Conservation (phyloP, 1,140 invertebrate species). For the Magallana angulata region DNA sequence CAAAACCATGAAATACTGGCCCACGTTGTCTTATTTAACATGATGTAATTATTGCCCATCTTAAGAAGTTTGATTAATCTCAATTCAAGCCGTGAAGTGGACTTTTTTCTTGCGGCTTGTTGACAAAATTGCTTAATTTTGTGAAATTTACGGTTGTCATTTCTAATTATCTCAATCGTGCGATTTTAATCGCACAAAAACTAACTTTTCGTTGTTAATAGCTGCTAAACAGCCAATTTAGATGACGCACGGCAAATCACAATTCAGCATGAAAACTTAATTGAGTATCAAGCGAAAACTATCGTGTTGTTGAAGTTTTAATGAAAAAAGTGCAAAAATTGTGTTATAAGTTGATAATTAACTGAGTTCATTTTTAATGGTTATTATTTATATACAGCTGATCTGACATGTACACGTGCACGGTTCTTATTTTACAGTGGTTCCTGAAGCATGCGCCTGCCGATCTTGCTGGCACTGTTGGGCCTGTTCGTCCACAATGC, state of each 20-base stretch:
- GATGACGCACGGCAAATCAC: constrained; percentile 23
- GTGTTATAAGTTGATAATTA: constrained; percentile 10
- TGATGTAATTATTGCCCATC: not conserved
- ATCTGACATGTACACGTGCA: not conserved
- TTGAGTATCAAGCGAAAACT: not conserved
- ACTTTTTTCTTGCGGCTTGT: not conserved
- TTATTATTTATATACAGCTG: not conserved
- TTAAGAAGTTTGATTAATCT: not conserved
- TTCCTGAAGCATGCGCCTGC: constrained; percentile 47
- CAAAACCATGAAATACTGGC: not conserved
- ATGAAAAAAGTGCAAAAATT: not conserved
- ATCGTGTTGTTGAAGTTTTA: not conserved
- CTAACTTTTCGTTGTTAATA: constrained; percentile 1
- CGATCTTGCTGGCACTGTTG: constrained; percentile 42
- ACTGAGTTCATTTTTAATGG: constrained; percentile 14
- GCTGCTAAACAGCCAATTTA: not conserved
- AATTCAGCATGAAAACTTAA: not conserved
- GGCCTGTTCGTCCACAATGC: constrained; percentile 47
- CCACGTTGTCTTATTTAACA: not conserved
- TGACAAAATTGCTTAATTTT: constrained; percentile 28
- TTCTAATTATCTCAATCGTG: constrained; percentile 1
- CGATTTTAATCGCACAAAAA: not conserved
- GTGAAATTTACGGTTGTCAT: constrained; percentile 20
- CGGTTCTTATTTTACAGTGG: not conserved
- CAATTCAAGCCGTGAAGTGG: not conserved